phyloP scores from a whole-genome alignment of 2,797 vertebrate species.

The Enteromius radiatus region DNA sequence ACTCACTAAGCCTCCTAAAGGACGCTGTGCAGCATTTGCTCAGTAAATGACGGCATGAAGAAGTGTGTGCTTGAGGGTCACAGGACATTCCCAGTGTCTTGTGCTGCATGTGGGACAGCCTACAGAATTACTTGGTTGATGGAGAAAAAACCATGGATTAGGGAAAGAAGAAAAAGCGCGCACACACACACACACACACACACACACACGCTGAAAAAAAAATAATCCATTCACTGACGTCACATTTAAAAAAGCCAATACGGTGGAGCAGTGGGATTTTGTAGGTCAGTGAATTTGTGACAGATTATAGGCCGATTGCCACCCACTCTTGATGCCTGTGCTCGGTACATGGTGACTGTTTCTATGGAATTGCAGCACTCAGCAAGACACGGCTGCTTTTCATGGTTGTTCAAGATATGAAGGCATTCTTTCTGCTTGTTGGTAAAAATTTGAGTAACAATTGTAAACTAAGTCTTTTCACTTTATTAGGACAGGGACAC shows the following conservation, averaged over 20 bases:
- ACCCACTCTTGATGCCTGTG: slow-evolving; percentile 44
- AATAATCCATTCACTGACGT: slow-evolving; percentile 70
- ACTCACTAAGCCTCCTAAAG: slow-evolving; percentile 23
- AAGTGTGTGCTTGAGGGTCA: slow-evolving; percentile 20
- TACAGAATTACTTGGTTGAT: slow-evolving; percentile 57
- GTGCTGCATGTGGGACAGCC: slow-evolving; percentile 44
- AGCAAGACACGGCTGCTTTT: background rate
- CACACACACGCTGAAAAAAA: slow-evolving; percentile 60
- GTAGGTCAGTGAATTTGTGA: slow-evolving; percentile 63
- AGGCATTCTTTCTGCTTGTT: slow-evolving; percentile 9
- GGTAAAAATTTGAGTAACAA: slow-evolving; percentile 6
- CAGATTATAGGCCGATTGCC: slow-evolving; percentile 54
- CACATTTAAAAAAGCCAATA: slow-evolving; percentile 61
- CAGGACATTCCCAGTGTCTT: slow-evolving; percentile 36
- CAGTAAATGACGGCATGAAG: background rate
- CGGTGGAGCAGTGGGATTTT: slow-evolving; percentile 55
- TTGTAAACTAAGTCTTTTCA: background rate
- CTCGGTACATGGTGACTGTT: slow-evolving; percentile 36
- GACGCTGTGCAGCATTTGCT: background rate
- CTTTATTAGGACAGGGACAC: slow-evolving; percentile 12
- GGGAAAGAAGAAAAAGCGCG: slow-evolving; percentile 59
- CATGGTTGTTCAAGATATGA: background rate
- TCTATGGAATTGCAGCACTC: slow-evolving; percentile 32
- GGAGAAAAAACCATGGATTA: slow-evolving; percentile 73
- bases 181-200: no score